phyloP scores from a whole-genome alignment of 2,888 invertebrate genomes.

The Andrena flavipes region DNA sequence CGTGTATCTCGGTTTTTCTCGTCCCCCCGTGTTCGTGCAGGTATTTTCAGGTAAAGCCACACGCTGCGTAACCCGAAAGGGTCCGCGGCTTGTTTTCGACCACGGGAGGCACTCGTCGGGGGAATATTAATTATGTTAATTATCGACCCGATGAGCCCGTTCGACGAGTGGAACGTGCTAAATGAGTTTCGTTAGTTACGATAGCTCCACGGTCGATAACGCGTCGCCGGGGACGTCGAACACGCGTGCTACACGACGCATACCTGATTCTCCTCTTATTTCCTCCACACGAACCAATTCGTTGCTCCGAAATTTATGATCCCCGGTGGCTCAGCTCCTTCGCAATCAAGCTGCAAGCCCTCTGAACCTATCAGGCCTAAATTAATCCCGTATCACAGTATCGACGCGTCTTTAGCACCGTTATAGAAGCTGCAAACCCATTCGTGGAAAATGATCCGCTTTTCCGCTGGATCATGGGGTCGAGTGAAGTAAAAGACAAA shows the following conservation, averaged over 20 bases:
- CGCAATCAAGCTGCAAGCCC: neutral
- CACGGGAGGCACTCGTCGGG: slow-evolving; percentile 78
- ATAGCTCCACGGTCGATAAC: slow-evolving; percentile 36
- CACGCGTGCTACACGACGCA: slow-evolving; percentile 42
- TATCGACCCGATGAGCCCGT: slow-evolving; percentile 62
- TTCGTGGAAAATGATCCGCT: too few species aligned
- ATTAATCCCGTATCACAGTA: too few species aligned
- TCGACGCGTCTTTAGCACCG: too few species aligned
- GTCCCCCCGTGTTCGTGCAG: slow-evolving; percentile 40
- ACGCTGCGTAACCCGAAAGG: slow-evolving; percentile 75
- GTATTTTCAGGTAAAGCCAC: slow-evolving; percentile 77
- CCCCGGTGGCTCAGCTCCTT: neutral
- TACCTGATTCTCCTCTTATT: slow-evolving; percentile 32
- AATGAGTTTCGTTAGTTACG: slow-evolving; percentile 62
- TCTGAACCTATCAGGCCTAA: neutral
- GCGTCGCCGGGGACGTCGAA: slow-evolving; percentile 37
- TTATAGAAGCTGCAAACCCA: too few species aligned
- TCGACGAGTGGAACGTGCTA: slow-evolving; percentile 53
- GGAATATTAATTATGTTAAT: slow-evolving; percentile 81
- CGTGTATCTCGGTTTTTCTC: slow-evolving; percentile 42
- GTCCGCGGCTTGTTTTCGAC: slow-evolving; percentile 68
- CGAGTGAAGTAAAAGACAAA: neutral
- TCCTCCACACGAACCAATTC: neutral
- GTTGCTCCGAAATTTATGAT: neutral
- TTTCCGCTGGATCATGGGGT: neutral